Base-by-base conservation (phyloP, 2,113 vertebrate genomes). In the Echinops telfairi region DNA sequence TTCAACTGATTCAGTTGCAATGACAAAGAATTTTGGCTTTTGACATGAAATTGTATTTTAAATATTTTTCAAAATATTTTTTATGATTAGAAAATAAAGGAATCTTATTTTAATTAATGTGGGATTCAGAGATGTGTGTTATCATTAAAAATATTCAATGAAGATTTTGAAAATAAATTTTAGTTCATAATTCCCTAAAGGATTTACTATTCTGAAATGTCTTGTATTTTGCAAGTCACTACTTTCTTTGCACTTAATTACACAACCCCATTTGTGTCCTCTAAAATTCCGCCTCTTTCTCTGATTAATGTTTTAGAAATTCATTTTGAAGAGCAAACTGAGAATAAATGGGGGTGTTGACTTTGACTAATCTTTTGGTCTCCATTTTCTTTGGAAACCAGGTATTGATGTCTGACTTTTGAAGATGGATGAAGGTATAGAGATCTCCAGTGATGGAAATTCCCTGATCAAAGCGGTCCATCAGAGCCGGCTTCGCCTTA, bases 381-480 rank as follows among this genome's bases (percentile, higher is more conserved):
- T 2, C 19, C 25, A 9, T 40, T 2, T 91, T 90, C 84, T 88
- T 16, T 57, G 23, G 88, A 82, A 93, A 95, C 1, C 58, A 93
- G 90, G 68, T 75, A 80, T 66, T 88, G 92, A 70, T n/a, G 86
- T 89, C 95, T 29, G 89, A 86, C 23, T 57, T 79, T n/a, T 62
- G 78, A 95, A 47, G 8, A 98, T 98, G 98, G 98, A 98, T 14
- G 97, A 99, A 40, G 73, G 88, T 0, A 90, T 76, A 62, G 98
- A 99, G 33, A 94, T 99, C 84, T 98, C 98, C 1, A 98, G 96
- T 0, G 99, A 99, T 75, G 98, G 98, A 3, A 99, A 98, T 88
- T 99, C 99, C 71, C 98, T 99, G 89, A 98, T 99, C 77, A 99
- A 98, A 97, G 99, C 99, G 0, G 99, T 99, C 17, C 99, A 98